Percentiles rank a stretch among this genome's conserved stretches.
phyloP scores from a whole-genome alignment of 2,888 invertebrate species.

The Glaucopsyche alexis region DNA sequence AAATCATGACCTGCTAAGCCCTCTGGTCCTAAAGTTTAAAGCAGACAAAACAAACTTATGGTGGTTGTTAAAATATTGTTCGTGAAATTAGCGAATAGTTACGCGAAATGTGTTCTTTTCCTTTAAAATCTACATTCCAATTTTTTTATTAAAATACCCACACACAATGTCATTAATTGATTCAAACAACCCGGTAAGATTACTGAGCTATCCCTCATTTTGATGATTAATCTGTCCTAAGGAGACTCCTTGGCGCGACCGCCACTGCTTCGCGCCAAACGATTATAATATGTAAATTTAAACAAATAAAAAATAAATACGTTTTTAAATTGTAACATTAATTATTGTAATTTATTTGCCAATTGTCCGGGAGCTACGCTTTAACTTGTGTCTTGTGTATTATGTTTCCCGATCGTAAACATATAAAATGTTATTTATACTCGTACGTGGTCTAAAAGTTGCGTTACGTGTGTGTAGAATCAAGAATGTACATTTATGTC shows the following conservation, averaged over 20 bases:
- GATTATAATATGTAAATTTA: constrained; percentile 24
- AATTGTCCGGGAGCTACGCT: neutral
- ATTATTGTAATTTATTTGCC: constrained; percentile 25
- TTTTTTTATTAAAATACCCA: no score
- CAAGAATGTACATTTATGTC: neutral
- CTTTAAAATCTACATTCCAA: no score
- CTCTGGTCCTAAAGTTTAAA: no score
- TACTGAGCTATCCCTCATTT: neutral
- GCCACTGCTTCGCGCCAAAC: neutral
- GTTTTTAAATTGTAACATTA: constrained; percentile 23
- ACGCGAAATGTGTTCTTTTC: no score
- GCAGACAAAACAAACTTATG: no score
- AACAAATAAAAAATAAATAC: constrained; percentile 15
- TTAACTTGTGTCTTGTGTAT: neutral
- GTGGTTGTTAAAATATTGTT: no score
- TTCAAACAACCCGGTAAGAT: neutral
- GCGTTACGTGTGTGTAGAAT: neutral
- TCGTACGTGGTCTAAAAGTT: neutral
- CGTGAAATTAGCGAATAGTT: no score
- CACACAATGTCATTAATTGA: no score
- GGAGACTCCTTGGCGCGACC: constrained; percentile 10
- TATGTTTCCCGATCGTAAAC: neutral
- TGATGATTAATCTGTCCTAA: constrained; percentile 3
- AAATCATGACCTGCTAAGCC: no score
- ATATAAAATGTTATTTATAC: constrained; percentile 1